phyloP scores from a whole-genome alignment of 2,888 invertebrate species.

The Escarpia spicata region DNA sequence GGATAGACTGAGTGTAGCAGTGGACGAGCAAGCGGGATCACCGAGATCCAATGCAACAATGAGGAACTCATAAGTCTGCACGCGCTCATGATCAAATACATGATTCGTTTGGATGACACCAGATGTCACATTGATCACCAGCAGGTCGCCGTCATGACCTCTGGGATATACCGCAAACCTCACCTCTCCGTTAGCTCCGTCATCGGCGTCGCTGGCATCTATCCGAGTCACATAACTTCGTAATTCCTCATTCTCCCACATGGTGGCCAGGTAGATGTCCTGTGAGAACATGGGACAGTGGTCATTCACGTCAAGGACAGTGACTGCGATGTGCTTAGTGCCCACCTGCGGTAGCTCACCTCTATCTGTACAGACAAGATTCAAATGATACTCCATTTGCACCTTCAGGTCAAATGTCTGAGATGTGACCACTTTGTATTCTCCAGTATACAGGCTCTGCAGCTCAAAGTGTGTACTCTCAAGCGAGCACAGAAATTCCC shows the following conservation, averaged over 20 bases:
- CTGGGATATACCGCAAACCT: slow-evolving; percentile 44
- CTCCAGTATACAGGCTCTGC: slow-evolving; percentile 30
- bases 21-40: slow-evolving; percentile 46
- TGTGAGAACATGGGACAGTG: slow-evolving; percentile 34
- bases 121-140: slow-evolving; percentile 23
- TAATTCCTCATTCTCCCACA: slow-evolving; percentile 34
- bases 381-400: background rate
- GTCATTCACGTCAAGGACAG: slow-evolving; percentile 37
- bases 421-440: slow-evolving; percentile 33
- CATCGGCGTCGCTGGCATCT: slow-evolving; percentile 39
- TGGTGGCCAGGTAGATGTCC: slow-evolving; percentile 29
- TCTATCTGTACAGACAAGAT: slow-evolving; percentile 28
- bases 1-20: slow-evolving; percentile 47
- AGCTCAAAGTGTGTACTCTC: slow-evolving; percentile 56
- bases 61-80: slow-evolving; percentile 44
- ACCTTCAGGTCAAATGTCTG: slow-evolving; percentile 30
- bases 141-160: slow-evolving; percentile 27
- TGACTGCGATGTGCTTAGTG: slow-evolving; percentile 28
- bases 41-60: slow-evolving; percentile 55
- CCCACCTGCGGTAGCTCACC: slow-evolving; percentile 32
- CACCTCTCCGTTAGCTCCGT: slow-evolving; percentile 52
- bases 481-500: slow-evolving; percentile 40
- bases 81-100: slow-evolving; percentile 38
- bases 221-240: slow-evolving; percentile 28
- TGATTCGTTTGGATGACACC: slow-evolving; percentile 30